These are phyloP conservation scores for Leptatherina wallacei DNA, from an alignment of 2,797 vertebrate species.

Conservation along the genomic window DNA sequence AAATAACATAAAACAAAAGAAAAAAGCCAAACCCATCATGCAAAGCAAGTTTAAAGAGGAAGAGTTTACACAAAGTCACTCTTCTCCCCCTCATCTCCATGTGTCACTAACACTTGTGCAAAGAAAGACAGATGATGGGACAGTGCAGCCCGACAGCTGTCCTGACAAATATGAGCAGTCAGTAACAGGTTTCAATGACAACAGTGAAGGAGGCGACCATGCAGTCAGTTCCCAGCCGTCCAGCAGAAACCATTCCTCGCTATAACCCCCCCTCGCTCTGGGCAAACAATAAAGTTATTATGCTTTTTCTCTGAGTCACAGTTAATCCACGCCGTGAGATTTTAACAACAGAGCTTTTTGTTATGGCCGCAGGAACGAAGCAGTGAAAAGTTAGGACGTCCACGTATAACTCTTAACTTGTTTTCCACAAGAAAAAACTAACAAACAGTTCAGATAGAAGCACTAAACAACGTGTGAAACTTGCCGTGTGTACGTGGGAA, in stretches of 20 bases:
- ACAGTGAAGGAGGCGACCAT: not conserved
- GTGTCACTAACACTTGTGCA: slow-evolving; percentile 64
- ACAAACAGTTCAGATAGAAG: too few relatives aligned
- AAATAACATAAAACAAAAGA: not conserved
- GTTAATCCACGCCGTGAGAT: slow-evolving; percentile 44
- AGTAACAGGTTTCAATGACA: slow-evolving; percentile 38
- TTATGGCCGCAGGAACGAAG: slow-evolving; percentile 3
- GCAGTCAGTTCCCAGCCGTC: not conserved
- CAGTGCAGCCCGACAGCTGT: slow-evolving; percentile 57
- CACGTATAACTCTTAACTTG: not conserved
- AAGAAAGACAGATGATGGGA: slow-evolving; percentile 36
- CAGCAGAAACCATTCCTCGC: not conserved
- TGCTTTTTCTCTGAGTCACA: slow-evolving; percentile 37
- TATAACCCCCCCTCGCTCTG: not conserved
- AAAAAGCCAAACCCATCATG: not conserved
- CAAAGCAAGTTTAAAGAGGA: slow-evolving; percentile 6
- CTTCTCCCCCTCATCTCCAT: slow-evolving; percentile 8
- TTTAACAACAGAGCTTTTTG: slow-evolving; percentile 32
- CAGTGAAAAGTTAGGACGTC: not conserved
- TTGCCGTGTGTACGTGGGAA: too few relatives aligned
- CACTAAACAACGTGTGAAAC: too few relatives aligned
- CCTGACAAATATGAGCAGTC: slow-evolving; percentile 9
- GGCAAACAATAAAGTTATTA: slow-evolving; percentile 58
- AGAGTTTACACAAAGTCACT: not conserved
- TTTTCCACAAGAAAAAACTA: not conserved